A percentile compares a stretch with the other conserved stretches of the same genome.
Evolutionary conservation across 1,140 invertebrate species (phyloP).

Genomic region (Lordiphosa stackelbergi): DNA sequence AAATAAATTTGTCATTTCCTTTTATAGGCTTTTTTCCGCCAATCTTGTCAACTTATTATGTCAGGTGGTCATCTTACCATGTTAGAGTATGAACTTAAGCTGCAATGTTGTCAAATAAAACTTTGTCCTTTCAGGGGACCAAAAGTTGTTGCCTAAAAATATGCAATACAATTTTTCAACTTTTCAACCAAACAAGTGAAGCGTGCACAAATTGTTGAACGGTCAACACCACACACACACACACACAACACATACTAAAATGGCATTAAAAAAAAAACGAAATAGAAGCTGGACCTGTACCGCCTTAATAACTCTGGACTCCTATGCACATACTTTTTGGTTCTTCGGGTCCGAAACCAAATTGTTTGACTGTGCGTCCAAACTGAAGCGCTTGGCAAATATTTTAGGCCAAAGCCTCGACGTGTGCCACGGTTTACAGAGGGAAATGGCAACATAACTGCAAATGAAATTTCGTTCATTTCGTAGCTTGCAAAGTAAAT

Average conservation of each 20-base stretch:
- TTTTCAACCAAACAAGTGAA: conserved; percentile 45
- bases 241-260: conserved; percentile 15
- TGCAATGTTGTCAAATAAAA: conserved; percentile 18
- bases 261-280: conserved; percentile 20
- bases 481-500: conserved; percentile 62
- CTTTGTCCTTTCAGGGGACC: conserved; percentile 11
- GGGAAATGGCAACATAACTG: conserved; percentile 68
- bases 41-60: background rate
- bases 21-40: background rate
- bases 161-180: conserved; percentile 55
- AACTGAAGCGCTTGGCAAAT: conserved; percentile 69
- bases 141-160: conserved; percentile 36
- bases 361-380: conserved; percentile 67
- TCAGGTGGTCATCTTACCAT: conserved; percentile 1
- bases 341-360: conserved; percentile 37
- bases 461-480: conserved; percentile 74
- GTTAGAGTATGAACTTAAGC: conserved; percentile 9
- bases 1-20: no score
- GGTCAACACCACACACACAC: conserved; percentile 16
- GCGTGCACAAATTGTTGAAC: conserved; percentile 47
- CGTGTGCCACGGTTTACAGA: conserved; percentile 27
- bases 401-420: conserved; percentile 50
- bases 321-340: conserved; percentile 43
- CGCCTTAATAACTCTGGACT: conserved; percentile 34
- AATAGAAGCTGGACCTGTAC: background rate